Base-by-base conservation (phyloP, 2,113 vertebrate species). In the Ancistrus triradiatus region DNA sequence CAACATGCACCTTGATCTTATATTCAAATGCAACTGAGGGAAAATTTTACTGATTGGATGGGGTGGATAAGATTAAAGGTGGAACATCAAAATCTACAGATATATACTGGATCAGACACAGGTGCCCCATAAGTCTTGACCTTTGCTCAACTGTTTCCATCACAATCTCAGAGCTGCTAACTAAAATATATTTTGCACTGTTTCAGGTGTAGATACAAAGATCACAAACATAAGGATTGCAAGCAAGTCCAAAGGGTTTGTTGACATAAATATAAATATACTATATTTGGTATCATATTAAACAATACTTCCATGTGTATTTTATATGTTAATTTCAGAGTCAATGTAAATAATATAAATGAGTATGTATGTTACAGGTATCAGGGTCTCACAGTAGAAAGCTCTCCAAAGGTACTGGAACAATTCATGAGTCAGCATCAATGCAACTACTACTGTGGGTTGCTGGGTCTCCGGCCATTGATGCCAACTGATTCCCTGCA, bases 201-300 rank as follows among this genome's bases (percentile, higher is more conserved):
- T 81, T 85, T 56, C 80, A 98, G 96, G 96, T 66, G 93, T 92
- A 71, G 92, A 89, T 69, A 84, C 83, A 77, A 98, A 94, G 82
- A 79, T 98, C 71, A 98, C 95, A 2, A 92, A 95, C 0, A 82
- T 98, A 52, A 81, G 80, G 78, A 93, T 97, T 1, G 93, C 85
- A 44, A 96, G 93, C 73, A 98, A 91, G 78, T 85, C 91, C 35
- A 94, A 89, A 80, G 94, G 95, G 96, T 95, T 80, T 77, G 93
- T 91, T 72, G 75, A 43, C 24, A 28, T 47, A n/a, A 9, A 13
- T 40, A 9, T 18, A 57, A 4, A 7, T 50, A 46, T 59, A 35
- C n/a, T 25, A 52, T 15, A 38, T 49, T 53, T 1, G 51, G 18
- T 15, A n/a, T n/a, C 25, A 60, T 33, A 25, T 28, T 4, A 3